Conservation (phyloP, 2,888 invertebrate genomes). For the Thera britannica region DNA sequence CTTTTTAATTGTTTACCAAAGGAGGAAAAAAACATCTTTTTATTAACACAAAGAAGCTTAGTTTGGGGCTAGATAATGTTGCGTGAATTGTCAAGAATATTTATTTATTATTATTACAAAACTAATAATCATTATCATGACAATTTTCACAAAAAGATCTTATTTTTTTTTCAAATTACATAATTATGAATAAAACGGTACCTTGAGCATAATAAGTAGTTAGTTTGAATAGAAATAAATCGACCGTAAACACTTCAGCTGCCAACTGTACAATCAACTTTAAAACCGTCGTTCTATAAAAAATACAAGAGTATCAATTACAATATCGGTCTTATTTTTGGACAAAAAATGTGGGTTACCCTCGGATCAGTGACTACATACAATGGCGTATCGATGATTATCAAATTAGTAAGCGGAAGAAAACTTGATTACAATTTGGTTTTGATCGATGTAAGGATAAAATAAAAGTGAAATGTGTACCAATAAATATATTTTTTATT, state of each 20-base stretch:
- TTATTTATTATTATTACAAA: too few relatives aligned
- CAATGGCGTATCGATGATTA: slow-evolving; percentile 45
- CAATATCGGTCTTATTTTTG: slow-evolving; percentile 60
- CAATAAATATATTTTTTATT: too few relatives aligned
- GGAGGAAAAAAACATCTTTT: too few relatives aligned
- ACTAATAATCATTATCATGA: too few relatives aligned
- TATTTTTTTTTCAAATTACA: too few relatives aligned
- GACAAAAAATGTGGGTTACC: slow-evolving; percentile 62
- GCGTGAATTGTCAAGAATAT: too few relatives aligned
- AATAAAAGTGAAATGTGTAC: neutral
- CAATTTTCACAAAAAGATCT: too few relatives aligned
- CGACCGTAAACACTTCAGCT: slow-evolving; percentile 21
- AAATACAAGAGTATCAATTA: slow-evolving; percentile 59
- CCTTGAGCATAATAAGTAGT: too few relatives aligned
- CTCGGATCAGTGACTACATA: slow-evolving; percentile 50
- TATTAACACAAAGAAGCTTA: too few relatives aligned
- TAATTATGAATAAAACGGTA: too few relatives aligned
- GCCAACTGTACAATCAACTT: slow-evolving; percentile 32
- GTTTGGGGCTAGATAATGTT: too few relatives aligned
- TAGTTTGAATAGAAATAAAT: neutral
- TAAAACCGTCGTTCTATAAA: slow-evolving; percentile 31
- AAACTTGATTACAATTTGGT: slow-evolving; percentile 31
- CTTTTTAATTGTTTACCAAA: too few relatives aligned
- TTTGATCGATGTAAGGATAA: slow-evolving; percentile 31
- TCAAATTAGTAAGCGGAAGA: slow-evolving; percentile 32